These are phyloP conservation scores for Balearica regulorum DNA, from an alignment of 2,797 vertebrate genomes.

Conservation along the genomic window DNA sequence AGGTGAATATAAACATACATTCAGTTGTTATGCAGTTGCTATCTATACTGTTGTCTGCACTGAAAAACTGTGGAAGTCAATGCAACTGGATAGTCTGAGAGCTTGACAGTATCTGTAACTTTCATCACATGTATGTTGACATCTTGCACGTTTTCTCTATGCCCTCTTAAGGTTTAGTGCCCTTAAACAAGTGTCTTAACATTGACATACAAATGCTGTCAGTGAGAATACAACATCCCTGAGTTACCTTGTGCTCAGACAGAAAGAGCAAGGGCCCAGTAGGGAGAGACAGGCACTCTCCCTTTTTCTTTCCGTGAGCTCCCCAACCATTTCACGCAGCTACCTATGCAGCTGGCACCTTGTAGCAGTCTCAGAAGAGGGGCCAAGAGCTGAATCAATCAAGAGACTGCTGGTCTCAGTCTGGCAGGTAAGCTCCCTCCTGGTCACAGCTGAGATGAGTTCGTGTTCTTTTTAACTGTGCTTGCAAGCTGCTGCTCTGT, in stretches of 20 bases:
- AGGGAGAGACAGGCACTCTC: rapidly evolving
- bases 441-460: background rate
- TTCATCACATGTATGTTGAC: background rate
- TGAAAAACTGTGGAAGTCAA: background rate
- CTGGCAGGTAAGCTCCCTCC: slow-evolving; percentile 4
- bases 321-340: background rate
- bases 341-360: background rate
- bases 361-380: background rate
- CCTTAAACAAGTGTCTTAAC: background rate
- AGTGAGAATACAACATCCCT: background rate
- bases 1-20: background rate
- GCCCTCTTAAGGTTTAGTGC: background rate
- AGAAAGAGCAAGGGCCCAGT: background rate
- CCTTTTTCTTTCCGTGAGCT: background rate
- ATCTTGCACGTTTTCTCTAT: background rate
- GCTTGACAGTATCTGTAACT: background rate
- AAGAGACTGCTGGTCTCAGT: background rate
- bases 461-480: background rate
- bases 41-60: background rate
- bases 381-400: background rate
- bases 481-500: background rate
- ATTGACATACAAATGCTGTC: background rate
- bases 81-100: background rate
- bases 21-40: background rate
- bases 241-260: background rate